Evolutionary conservation across 30 jellyfish, hydroid and myxozoan genomes (phyloP).

Genomic region (Hydractinia symbiolongicarpus): DNA sequence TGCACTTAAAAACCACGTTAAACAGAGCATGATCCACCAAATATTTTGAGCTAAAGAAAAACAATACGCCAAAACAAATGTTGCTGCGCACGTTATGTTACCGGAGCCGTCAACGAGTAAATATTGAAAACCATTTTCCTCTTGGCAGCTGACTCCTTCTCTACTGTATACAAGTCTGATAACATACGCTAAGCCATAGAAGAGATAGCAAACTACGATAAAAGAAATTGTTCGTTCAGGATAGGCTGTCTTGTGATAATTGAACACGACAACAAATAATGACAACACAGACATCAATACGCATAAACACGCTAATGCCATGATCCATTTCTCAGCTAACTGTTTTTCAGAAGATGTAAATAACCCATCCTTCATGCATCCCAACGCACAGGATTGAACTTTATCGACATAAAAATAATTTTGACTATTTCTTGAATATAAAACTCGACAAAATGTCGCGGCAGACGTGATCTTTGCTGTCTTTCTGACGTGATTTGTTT

Average conservation of each 20-base stretch:
- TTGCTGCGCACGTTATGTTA: slow-evolving; percentile 93
- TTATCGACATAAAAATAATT: slow-evolving; percentile 66
- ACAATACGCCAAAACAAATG: slow-evolving; percentile 72
- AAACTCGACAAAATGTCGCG: slow-evolving; percentile 61
- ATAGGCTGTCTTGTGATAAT: slow-evolving; percentile 50
- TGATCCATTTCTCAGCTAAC: slow-evolving; percentile 76
- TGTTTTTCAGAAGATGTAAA: slow-evolving; percentile 63
- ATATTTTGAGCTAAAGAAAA: slow-evolving; percentile 91
- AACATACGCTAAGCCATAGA: slow-evolving; percentile 65
- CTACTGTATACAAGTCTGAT: slow-evolving; percentile 69
- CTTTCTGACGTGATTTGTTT: not conserved
- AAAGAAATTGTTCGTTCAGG: slow-evolving; percentile 85
- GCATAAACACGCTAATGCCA: slow-evolving; percentile 78
- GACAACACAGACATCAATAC: slow-evolving; percentile 66
- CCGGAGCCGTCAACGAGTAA: slow-evolving; percentile 86
- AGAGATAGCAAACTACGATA: slow-evolving; percentile 65
- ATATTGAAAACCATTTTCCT: slow-evolving; percentile 60
- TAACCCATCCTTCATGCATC: slow-evolving; percentile 74
- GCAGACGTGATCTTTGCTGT: slow-evolving; percentile 52
- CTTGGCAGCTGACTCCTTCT: slow-evolving; percentile 73
- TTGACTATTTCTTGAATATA: slow-evolving; percentile 60
- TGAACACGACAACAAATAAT: slow-evolving; percentile 42
- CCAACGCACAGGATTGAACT: slow-evolving; percentile 81
- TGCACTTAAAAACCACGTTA: slow-evolving; percentile 84
- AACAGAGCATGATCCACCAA: slow-evolving; percentile 95